Percentiles rank a stretch among this genome's conserved stretches.
Evolutionary conservation across 2,888 invertebrate genomes (phyloP).

Genomic region (Rhopalosiphum nymphaeae): DNA sequence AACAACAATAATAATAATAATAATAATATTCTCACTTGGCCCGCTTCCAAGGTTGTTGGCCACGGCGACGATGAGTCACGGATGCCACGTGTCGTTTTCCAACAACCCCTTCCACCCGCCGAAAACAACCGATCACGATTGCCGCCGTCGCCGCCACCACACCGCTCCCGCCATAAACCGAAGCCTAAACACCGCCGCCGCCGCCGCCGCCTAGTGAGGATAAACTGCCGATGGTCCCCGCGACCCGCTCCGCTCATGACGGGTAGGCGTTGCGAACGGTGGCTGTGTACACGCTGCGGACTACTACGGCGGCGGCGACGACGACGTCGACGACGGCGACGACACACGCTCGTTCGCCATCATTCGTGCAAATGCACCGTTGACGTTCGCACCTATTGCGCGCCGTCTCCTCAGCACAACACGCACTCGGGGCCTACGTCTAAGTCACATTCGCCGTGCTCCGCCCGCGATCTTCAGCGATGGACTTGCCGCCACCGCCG

Average conservation of each 20-base stretch:
- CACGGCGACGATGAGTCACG: not conserved
- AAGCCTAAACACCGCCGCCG: too few relatives aligned
- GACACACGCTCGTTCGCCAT: not conserved
- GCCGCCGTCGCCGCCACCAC: not conserved
- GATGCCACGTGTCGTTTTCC: constrained; percentile 1
- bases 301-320: not conserved
- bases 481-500: not conserved
- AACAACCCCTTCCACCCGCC: not conserved
- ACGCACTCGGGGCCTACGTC: too few relatives aligned
- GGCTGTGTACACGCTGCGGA: not conserved
- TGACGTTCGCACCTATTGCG: not conserved
- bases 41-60: not conserved
- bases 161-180: too few relatives aligned
- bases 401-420: not conserved
- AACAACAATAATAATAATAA: not conserved
- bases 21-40: not conserved
- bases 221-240: not conserved
- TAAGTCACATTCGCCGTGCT: too few relatives aligned
- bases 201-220: not conserved
- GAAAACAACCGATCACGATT: not conserved
- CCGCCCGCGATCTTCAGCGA: not conserved
- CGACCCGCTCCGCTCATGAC: not conserved
- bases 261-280: not conserved
- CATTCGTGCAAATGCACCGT: not conserved
- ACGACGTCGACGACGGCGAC: not conserved